Evolutionary conservation across 2,888 invertebrate species (phyloP), one percentile per base, ranked within the genome.

Genomic region (Stenotaenia linearis): DNA sequence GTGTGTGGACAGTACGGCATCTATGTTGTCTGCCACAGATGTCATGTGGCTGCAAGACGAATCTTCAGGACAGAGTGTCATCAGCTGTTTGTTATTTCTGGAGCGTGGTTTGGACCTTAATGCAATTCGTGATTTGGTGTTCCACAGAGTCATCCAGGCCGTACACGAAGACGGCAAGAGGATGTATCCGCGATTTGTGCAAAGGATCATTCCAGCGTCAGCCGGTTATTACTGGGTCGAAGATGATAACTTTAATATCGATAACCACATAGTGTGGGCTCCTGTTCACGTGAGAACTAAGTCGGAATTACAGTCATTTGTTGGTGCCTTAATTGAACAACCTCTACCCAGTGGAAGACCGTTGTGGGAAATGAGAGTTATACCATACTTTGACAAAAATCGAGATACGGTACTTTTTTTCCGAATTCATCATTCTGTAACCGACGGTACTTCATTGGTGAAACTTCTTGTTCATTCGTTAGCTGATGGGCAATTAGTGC

Each of bases 331-430:
- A 80, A 85, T 89, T 75, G 85, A 84, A 4, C 85, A 86, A 78
- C 86, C 86, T 0, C 83, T 89, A 77, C 84, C 86, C 0, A 81
- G 84, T 18, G 86, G 87, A 23, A 85, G 85, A 78, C 89, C 89
- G 0, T 85, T 89, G 7, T 90, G 90, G 90, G 89, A 89, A 83
- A 85, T 89, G 37, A 87, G 88, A 77, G 86, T 89, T 6, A 82
- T 89, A 12, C 85, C 85, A 2, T 85, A 87, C 80, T 88, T 86
- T 81, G 87, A 87, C 4, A 84, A 85, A 25, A 83, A 83, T 2
- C 83, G 85, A 79, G 88, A 88, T 81, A 87, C 88, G 0, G 85
- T 88, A 45, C 84, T 87, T 7, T 84, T 89, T 74, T 84, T 89
- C 56, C 84, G 89, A 0, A 86, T 88, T 50, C 89, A 89, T 83